Base-by-base conservation (phyloP, 2,797 vertebrate genomes). In the Allobates femoralis region DNA sequence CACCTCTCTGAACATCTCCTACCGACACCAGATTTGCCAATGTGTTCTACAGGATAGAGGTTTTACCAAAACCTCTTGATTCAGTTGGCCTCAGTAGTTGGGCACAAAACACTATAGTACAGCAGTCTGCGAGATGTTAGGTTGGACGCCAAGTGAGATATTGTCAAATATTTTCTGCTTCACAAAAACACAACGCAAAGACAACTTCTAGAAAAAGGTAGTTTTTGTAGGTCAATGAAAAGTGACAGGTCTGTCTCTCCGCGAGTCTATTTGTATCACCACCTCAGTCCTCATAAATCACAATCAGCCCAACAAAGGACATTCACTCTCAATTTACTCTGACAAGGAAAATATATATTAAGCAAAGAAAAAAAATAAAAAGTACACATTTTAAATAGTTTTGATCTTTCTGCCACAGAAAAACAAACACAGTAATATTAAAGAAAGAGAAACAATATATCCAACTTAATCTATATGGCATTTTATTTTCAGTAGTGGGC, bases 111-210 rank as follows among this genome's bases (percentile, higher is more conserved):
- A 81, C 77, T 66, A 16, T 66, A 64, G 41, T 64, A 5, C 85
- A 37, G 55, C 62, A n/a, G 77, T 83, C 83, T 78, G 50, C 60
- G 51, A 75, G 79, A 71, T 87, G 66, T 66, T 21, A 84, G 80
- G 76, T 4, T 85, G 77, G 67, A 77, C 81, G 82, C 76, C 86
- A 80, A 66, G 30, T 60, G 50, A 87, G 66, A 79, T 80, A 79
- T 41, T 80, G 86, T 84, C 86, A 80, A 88, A 84, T 85, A 67
- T 84, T 79, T 88, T 88, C 86, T 88, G 77, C 78, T 78, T 88
- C 67, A 84, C 26, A 46, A 79, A 81, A 53, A 11, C 30, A 34
- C 28, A 64, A 37, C 23, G 34, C 56, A 79, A 80, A 88, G 76
- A 76, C 77, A 87, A 84, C 37, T 76, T 88, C 73, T 60, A 77